Conservation (phyloP, 2,797 vertebrate species). For the Sphenopsis melanotis region DNA sequence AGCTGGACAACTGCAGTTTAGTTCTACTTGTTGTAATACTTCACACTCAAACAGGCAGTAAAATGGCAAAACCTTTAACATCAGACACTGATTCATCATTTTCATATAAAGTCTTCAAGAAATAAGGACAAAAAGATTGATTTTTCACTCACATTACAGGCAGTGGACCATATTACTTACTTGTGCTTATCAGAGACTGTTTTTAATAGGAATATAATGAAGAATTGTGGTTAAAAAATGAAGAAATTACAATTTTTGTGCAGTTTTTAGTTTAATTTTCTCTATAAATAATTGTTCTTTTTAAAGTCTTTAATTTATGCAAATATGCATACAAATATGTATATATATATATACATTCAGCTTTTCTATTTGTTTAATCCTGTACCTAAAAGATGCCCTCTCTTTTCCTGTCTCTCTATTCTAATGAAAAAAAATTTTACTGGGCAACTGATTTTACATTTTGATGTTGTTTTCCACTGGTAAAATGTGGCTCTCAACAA, state of each 20-base stretch:
- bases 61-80: neutral
- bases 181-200: neutral
- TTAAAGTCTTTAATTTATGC: neutral
- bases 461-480: neutral
- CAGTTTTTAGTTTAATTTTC: neutral
- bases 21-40: neutral
- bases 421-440: neutral
- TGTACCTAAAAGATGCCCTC: neutral
- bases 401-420: neutral
- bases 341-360: neutral
- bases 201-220: neutral
- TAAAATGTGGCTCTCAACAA: neutral
- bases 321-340: neutral
- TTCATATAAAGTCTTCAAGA: neutral
- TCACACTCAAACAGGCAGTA: neutral
- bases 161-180: neutral
- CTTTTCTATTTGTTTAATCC: neutral
- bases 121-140: neutral
- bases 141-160: neutral
- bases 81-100: neutral
- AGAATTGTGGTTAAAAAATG: neutral
- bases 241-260: neutral
- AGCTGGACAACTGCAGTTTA: neutral
- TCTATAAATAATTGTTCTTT: neutral
- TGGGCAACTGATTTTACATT: neutral